Evolutionary conservation across 1,140 invertebrate species (phyloP).

Genomic region (Atopsyche davidsoni): DNA sequence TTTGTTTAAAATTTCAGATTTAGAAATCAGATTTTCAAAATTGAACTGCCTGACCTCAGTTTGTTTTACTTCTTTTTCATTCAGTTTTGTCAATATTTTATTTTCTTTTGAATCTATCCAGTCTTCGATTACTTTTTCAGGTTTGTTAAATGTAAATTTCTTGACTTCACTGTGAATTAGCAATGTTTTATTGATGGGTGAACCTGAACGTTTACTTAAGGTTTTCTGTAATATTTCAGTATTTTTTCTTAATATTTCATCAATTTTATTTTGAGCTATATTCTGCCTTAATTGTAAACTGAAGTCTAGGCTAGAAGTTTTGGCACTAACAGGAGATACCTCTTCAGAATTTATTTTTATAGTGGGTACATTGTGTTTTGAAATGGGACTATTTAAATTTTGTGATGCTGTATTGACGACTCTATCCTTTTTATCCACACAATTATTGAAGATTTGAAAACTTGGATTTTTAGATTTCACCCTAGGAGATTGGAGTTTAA

Average conservation of each 20-base stretch:
- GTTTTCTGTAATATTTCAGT: conserved; percentile 21
- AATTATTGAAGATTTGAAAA: conserved; percentile 1
- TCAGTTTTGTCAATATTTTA: conserved; percentile 25
- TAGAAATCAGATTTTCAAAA: conserved; percentile 51
- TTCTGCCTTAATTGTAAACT: conserved; percentile 6
- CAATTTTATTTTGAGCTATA: conserved; percentile 19
- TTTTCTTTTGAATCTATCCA: background rate
- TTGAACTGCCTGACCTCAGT: conserved; percentile 48
- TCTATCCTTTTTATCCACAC: background rate
- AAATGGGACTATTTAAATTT: conserved; percentile 1
- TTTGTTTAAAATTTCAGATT: conserved; percentile 48
- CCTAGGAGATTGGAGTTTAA: conserved; percentile 6
- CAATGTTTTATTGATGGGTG: conserved; percentile 3
- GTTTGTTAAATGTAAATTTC: background rate
- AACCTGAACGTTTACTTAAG: conserved; percentile 5
- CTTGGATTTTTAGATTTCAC: conserved; percentile 15
- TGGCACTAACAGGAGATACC: conserved; percentile 2
- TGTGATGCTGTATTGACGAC: background rate
- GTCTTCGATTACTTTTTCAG: background rate
- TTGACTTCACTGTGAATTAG: background rate
- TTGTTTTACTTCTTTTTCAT: conserved; percentile 33
- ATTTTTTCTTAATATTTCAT: conserved; percentile 23
- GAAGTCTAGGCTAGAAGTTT: conserved; percentile 4
- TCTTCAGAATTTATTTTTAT: conserved; percentile 18
- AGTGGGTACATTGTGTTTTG: conserved; percentile 15